These are phyloP conservation scores for Oscheius sp. DNA, from an alignment of 1,140 invertebrate genomes.

Conservation along the genomic window DNA sequence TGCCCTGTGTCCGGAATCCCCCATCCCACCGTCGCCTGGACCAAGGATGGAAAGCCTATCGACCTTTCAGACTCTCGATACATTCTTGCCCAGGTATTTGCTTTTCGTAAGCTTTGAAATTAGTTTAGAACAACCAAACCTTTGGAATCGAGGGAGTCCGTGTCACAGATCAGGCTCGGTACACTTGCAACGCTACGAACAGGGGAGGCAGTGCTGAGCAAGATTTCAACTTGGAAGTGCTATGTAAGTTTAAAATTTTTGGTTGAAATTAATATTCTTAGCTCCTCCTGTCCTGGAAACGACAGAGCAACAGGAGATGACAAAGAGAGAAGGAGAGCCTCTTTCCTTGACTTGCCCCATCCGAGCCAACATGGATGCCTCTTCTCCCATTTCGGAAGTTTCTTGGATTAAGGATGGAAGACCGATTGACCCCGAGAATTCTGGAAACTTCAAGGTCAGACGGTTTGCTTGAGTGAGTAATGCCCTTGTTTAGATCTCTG, in stretches of 20 bases:
- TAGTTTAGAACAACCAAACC: constrained; percentile 53
- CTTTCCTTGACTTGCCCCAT: constrained; percentile 51
- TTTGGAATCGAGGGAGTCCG: constrained; percentile 47
- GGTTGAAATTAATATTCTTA: constrained; percentile 30
- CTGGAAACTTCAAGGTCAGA: constrained; percentile 24
- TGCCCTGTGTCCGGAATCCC: constrained; percentile 62
- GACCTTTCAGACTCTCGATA: constrained; percentile 23
- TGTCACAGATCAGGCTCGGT: constrained; percentile 42
- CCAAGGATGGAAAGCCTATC: constrained; percentile 61
- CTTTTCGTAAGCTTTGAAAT: background rate
- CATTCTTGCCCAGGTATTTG: constrained; percentile 27
- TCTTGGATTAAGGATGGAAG: constrained; percentile 54
- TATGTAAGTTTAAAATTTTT: constrained; percentile 37
- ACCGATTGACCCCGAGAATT: constrained; percentile 41
- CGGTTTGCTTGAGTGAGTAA: background rate
- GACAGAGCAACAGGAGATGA: constrained; percentile 25
- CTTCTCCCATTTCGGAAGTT: constrained; percentile 38
- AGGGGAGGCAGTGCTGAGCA: constrained; percentile 43
- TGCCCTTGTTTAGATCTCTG: constrained; percentile 45
- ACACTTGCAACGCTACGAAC: constrained; percentile 54
- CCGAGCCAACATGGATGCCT: background rate
- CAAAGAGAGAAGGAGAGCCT: constrained; percentile 48
- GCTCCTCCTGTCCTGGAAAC: constrained; percentile 52
- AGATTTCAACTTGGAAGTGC: constrained; percentile 52
- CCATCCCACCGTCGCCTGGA: constrained; percentile 62